These are phyloP conservation scores for Neofelis nebulosa DNA, from an alignment of 2,113 vertebrate species.

Conservation along the genomic window DNA sequence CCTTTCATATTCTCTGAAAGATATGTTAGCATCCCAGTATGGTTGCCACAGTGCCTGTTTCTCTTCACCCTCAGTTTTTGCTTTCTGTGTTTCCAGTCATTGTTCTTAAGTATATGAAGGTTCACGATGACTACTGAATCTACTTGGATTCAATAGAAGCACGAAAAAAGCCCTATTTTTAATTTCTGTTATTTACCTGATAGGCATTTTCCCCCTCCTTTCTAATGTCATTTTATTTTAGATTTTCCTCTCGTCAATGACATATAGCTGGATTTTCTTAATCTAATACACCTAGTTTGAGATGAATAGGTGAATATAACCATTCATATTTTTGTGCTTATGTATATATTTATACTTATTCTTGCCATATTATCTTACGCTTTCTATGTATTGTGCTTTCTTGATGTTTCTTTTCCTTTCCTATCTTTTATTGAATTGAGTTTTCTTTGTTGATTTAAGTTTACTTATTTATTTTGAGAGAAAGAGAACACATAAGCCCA, in stretches of 20 bases:
- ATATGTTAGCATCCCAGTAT: neutral
- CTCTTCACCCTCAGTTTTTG: neutral
- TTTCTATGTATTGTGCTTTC: neutral
- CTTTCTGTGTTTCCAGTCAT: neutral
- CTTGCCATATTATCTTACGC: neutral
- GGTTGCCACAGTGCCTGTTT: neutral
- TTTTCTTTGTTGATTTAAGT: neutral
- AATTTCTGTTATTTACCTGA: neutral
- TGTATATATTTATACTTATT: neutral
- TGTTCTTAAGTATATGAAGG: neutral
- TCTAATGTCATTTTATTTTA: neutral
- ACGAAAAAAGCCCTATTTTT: neutral
- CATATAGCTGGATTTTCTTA: neutral
- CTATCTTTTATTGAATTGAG: neutral
- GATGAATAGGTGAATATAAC: neutral
- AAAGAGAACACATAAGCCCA: too few species aligned
- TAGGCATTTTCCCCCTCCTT: neutral
- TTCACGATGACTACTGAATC: neutral
- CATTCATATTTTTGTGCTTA: neutral
- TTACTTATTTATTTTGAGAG: too few species aligned
- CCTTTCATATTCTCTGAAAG: neutral
- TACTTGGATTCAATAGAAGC: neutral
- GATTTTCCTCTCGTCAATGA: neutral
- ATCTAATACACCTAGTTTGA: neutral
- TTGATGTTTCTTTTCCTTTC: neutral